Evolutionary conservation across 2,797 vertebrate species (phyloP).

Genomic region (Rhinogobio ventralis): DNA sequence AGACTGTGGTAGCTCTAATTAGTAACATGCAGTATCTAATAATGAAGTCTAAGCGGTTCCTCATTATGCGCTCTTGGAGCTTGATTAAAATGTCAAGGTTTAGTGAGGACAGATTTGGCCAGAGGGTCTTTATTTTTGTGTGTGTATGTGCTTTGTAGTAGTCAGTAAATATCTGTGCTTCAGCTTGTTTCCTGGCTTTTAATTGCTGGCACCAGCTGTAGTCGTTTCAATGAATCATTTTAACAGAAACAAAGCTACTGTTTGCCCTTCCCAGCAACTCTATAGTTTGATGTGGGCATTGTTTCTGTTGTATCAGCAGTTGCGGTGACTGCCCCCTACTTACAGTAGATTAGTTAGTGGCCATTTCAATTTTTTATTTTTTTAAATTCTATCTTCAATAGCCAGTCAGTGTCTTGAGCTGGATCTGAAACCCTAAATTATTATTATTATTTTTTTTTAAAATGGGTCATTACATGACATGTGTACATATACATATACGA

Average conservation of each 20-base stretch:
- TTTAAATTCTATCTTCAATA: background rate
- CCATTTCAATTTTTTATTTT: background rate
- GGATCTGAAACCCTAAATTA: background rate
- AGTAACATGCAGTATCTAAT: conserved; percentile 81
- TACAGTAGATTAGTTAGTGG: background rate
- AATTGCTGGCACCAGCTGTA: conserved; percentile 48
- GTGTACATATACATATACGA: too few species aligned
- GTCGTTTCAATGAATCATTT: conserved; percentile 47
- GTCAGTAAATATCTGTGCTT: conserved; percentile 47
- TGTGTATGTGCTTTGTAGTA: conserved; percentile 51
- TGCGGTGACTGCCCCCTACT: background rate
- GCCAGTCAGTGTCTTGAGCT: background rate
- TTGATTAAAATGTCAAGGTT: conserved; percentile 85
- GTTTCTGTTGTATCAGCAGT: conserved; percentile 38
- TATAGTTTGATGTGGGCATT: conserved; percentile 10
- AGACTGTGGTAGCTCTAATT: conserved; percentile 81
- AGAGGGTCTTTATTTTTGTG: conserved; percentile 57
- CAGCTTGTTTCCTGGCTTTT: conserved; percentile 51
- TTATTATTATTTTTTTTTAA: too few species aligned
- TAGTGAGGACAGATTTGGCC: conserved; percentile 63
- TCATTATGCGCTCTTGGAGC: conserved; percentile 81
- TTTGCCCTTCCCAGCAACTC: conserved; percentile 32
- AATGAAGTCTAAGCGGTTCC: conserved; percentile 77
- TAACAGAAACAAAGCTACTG: conserved; percentile 24
- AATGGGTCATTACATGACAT: too few species aligned